Percentiles rank a stretch among this genome's conserved stretches.
Conservation (phyloP, 2,797 vertebrate genomes). For the Cichlasoma orientale region DNA sequence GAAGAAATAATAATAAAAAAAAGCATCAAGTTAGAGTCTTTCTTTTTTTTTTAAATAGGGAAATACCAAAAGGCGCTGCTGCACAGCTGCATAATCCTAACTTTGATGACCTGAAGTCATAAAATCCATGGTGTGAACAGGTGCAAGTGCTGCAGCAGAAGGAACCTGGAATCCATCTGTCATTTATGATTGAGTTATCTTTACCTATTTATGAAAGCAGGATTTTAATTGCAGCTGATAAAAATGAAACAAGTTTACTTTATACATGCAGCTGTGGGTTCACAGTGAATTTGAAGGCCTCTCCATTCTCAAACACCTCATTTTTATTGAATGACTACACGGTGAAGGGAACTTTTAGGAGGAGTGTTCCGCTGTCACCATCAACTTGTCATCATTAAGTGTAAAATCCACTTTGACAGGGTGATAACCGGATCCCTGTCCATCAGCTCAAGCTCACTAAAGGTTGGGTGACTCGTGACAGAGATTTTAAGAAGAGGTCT, state of each 20-base stretch:
- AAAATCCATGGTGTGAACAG: not conserved
- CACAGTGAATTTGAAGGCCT: not conserved
- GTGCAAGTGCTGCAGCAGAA: not conserved
- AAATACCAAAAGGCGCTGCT: not conserved
- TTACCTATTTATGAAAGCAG: not conserved
- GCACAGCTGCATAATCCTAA: too few species aligned
- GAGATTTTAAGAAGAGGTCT: not conserved
- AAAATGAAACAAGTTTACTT: not conserved
- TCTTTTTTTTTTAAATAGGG: not conserved
- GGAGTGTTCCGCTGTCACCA: not conserved
- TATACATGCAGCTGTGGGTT: not conserved
- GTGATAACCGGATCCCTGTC: not conserved
- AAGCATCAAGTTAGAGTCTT: not conserved
- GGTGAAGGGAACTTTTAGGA: not conserved
- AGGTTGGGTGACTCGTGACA: not conserved
- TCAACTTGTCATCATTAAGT: not conserved
- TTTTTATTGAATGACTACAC: not conserved
- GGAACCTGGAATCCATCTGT: not conserved
- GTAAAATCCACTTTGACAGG: not conserved
- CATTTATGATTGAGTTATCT: not conserved
- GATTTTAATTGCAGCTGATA: not conserved
- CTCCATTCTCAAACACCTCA: not conserved
- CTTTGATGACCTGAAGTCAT: not conserved
- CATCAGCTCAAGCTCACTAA: not conserved
- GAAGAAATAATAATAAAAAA: not conserved